Percentiles rank a stretch among this genome's conserved stretches.
Conservation (phyloP, 1,140 invertebrate species). For the Zaprionus lachaisei region DNA sequence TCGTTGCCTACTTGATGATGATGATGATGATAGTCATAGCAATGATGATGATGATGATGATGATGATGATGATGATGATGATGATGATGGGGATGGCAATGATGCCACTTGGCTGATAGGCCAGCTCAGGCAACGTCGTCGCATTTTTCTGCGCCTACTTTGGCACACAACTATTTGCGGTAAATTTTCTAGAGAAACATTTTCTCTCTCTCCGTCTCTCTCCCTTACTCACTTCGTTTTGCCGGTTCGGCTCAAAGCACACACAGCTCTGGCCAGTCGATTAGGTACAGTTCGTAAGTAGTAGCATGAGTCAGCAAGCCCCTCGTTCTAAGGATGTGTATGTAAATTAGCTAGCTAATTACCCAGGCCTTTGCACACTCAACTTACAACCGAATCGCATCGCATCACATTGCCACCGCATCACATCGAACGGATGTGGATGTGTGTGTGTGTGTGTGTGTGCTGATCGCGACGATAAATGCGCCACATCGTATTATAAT, state of each 20-base stretch:
- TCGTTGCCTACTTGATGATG: slow-evolving; percentile 13
- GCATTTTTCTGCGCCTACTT: slow-evolving; percentile 78
- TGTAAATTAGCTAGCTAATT: slow-evolving; percentile 77
- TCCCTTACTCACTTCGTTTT: background rate
- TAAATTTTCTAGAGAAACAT: slow-evolving; percentile 68
- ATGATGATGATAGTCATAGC: slow-evolving; percentile 35
- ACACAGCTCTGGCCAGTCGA: slow-evolving; percentile 39
- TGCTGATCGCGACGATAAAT: slow-evolving; percentile 76
- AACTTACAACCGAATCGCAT: no score
- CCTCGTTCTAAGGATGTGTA: slow-evolving; percentile 61
- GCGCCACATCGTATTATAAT: slow-evolving; percentile 79
- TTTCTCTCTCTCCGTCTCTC: slow-evolving; percentile 1
- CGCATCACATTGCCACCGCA: slow-evolving; percentile 19
- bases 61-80: slow-evolving; percentile 18
- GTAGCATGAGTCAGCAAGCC: slow-evolving; percentile 15
- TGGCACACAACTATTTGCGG: slow-evolving; percentile 68
- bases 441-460: slow-evolving; percentile 6
- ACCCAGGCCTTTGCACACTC: slow-evolving; percentile 11
- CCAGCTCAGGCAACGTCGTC: slow-evolving; percentile 52
- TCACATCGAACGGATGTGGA: slow-evolving; percentile 63
- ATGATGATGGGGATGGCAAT: slow-evolving; percentile 48
- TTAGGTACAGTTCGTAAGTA: slow-evolving; percentile 24
- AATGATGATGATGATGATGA: slow-evolving; percentile 53
- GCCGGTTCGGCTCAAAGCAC: slow-evolving; percentile 19
- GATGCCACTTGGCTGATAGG: slow-evolving; percentile 79